A percentile compares a stretch with the other conserved stretches of the same genome.
Conservation (phyloP, 1,140 invertebrate genomes). For the Drosophila teissieri region DNA sequence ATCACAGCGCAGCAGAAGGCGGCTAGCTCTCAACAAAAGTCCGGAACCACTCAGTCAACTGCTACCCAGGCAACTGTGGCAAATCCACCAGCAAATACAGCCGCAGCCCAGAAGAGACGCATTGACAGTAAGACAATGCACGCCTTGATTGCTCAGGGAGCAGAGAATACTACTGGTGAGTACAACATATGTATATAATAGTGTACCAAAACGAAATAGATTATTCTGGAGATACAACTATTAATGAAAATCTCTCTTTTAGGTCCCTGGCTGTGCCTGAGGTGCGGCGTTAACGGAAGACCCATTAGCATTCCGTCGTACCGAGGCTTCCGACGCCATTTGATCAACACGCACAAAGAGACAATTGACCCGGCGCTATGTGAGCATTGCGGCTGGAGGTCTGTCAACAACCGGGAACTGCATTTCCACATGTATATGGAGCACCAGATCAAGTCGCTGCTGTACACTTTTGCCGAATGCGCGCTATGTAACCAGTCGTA, state of each 20-base stretch:
- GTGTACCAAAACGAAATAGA: background rate
- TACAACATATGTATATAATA: background rate
- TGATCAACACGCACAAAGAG: constrained; percentile 92
- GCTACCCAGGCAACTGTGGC: constrained; percentile 23
- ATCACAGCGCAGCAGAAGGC: constrained; percentile 66
- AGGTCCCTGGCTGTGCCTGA: constrained; percentile 89
- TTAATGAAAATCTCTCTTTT: background rate
- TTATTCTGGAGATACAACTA: too few species aligned
- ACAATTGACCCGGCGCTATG: constrained; percentile 92
- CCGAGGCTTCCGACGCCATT: constrained; percentile 91
- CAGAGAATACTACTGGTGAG: constrained; percentile 85
- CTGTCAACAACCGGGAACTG: constrained; percentile 90
- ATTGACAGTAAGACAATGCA: constrained; percentile 85
- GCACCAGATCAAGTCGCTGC: constrained; percentile 90
- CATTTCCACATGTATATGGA: constrained; percentile 93
- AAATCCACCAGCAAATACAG: constrained; percentile 75
- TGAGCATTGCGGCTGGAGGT: constrained; percentile 93
- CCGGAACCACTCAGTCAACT: constrained; percentile 10
- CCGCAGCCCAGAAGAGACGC: constrained; percentile 73
- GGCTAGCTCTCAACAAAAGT: constrained; percentile 35
- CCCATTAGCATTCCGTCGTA: constrained; percentile 90
- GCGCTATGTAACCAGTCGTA: constrained; percentile 90
- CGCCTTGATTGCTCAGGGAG: constrained; percentile 85
- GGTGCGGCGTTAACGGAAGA: constrained; percentile 88
- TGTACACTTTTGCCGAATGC: constrained; percentile 91